Conservation (phyloP, 2,113 vertebrate species). For the Ellobius talpinus region DNA sequence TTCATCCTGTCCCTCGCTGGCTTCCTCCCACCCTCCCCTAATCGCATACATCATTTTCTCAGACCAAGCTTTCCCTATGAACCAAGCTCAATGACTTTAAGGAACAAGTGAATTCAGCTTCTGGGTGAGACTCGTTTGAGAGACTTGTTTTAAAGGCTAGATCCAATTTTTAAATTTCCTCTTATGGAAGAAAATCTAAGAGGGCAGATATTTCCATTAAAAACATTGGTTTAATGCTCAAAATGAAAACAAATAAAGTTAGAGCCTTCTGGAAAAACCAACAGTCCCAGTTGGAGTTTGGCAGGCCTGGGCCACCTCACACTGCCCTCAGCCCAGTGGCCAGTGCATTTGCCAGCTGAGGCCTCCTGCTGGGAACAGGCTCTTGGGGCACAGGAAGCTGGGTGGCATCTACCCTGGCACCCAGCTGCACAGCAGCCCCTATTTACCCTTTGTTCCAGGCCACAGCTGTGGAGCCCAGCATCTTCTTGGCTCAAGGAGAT, state of each 20-base stretch:
- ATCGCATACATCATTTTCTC: accelerated
- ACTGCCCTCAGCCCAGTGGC: accelerated
- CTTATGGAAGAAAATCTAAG: slow-evolving; percentile 68
- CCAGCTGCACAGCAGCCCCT: accelerated
- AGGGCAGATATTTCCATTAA: slow-evolving; percentile 57
- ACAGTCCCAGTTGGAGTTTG: not conserved
- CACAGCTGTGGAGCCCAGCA: accelerated
- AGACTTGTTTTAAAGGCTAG: not conserved
- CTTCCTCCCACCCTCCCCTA: too few species aligned
- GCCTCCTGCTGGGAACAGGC: not conserved
- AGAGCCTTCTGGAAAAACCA: slow-evolving; percentile 57
- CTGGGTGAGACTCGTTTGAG: not conserved
- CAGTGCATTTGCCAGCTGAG: accelerated
- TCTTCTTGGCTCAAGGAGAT: accelerated
- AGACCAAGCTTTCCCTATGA: accelerated
- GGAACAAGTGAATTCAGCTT: not conserved
- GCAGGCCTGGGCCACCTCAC: accelerated
- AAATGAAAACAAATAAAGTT: slow-evolving; percentile 66
- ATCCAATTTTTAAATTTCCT: slow-evolving; percentile 33
- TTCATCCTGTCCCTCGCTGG: not conserved
- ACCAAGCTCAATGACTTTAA: not conserved
- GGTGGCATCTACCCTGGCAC: not conserved
- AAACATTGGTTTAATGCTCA: slow-evolving; percentile 58
- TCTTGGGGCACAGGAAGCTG: accelerated
- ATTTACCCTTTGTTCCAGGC: not conserved